These are phyloP conservation scores for Lamprotornis superbus DNA, from an alignment of 2,113 vertebrate species.

Conservation along the genomic window DNA sequence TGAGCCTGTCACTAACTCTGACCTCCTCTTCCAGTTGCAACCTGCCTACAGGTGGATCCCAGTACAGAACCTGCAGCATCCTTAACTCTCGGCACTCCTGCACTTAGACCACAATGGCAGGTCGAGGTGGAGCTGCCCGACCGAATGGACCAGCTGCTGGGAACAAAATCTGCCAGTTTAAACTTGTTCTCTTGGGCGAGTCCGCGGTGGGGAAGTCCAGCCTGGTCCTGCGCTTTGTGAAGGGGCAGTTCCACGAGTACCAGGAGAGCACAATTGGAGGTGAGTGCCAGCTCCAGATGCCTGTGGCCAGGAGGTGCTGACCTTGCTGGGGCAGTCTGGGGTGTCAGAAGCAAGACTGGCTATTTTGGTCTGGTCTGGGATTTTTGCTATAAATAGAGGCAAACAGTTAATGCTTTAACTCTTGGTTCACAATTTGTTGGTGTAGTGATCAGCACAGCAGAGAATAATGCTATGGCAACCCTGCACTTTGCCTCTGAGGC, in stretches of 20 bases:
- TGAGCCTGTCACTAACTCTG: background rate
- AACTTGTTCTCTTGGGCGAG: conserved; percentile 93
- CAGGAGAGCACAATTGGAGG: conserved; percentile 99
- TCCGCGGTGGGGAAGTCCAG: conserved; percentile 97
- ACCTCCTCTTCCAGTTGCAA: conserved; percentile 67
- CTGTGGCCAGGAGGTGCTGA: background rate
- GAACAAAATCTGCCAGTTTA: conserved; percentile 99
- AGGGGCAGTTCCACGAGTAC: conserved; percentile 98
- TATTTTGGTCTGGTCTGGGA: background rate
- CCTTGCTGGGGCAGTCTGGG: background rate
- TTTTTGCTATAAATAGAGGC: background rate
- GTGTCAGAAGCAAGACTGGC: background rate
- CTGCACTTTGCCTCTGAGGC: background rate
- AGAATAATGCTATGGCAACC: conserved; percentile 5
- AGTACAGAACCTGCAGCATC: conserved; percentile 4
- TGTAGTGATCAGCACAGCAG: background rate
- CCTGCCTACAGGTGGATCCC: conserved; percentile 67
- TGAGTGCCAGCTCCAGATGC: conserved; percentile 46
- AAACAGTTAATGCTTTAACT: background rate
- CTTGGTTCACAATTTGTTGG: background rate
- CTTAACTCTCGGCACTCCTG: conserved; percentile 26
- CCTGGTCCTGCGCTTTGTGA: conserved; percentile 96
- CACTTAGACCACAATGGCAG: conserved; percentile 82
- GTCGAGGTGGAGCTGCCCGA: conserved; percentile 90
- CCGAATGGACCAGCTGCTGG: conserved; percentile 91